phyloP scores from a whole-genome alignment of 2,113 vertebrate species.

The Bufo gargarizans region DNA sequence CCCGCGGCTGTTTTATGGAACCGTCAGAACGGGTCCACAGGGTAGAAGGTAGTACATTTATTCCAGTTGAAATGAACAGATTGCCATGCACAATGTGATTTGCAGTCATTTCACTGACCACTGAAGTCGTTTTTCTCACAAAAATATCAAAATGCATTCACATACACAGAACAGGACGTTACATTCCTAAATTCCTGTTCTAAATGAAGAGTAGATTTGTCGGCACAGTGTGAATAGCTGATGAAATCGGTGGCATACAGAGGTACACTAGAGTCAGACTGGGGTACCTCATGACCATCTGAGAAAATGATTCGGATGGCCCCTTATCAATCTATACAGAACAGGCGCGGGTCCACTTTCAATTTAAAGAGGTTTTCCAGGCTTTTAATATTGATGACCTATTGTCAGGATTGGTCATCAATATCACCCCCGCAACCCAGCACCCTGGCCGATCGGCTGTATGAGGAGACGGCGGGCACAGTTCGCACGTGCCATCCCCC shows the following conservation, averaged over 20 bases:
- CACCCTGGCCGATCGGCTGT: no score
- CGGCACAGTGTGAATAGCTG: not conserved
- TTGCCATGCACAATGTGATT: not conserved
- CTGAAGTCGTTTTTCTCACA: not conserved
- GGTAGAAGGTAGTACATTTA: not conserved
- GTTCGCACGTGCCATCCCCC: no score
- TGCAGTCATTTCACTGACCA: not conserved
- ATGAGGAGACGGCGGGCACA: no score
- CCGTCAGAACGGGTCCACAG: not conserved
- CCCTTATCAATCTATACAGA: no score
- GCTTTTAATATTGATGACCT: no score
- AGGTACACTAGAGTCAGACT: slow-evolving; percentile 35
- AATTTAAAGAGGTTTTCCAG: no score
- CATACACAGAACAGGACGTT: not conserved
- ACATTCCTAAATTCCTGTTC: no score
- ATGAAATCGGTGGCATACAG: not conserved
- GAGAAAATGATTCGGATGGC: no score
- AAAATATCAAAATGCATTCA: not conserved
- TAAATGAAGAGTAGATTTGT: not conserved
- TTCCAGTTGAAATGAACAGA: slow-evolving; percentile 21
- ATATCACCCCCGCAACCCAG: no score
- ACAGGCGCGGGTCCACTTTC: no score
- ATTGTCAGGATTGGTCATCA: no score
- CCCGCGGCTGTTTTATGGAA: not conserved
- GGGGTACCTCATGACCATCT: no score